Evolutionary conservation across 2,888 invertebrate species (phyloP), one percentile per base, ranked within the genome.

Genomic region (Drosophila prolongata): DNA sequence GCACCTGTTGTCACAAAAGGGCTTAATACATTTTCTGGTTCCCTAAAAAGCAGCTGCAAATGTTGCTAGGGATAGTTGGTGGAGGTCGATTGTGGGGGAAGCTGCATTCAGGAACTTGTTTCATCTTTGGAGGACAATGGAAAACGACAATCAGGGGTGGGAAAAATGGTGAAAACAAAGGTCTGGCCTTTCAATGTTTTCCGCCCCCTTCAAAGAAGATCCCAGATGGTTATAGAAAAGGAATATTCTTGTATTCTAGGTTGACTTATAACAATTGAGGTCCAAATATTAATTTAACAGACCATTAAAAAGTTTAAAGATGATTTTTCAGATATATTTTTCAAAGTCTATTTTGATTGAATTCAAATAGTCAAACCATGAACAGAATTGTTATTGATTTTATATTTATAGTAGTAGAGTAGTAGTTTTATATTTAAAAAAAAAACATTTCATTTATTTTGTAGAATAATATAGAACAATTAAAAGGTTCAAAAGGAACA

Each of bases 1-100:
- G 78, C 88, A 83, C 84, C 84, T 87, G 87, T 66, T 66, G 54
- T 67, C 68, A 35, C 68, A 14, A 67, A 42, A 35, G 54, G 69
- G 47, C 58, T 72, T 85, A 47, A 76, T 68, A n/a, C 35, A 62
- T 27, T 16, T 3, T 16, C 27, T 47, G 16, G 24, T 9, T 52
- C 10, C 44, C 52, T 10, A 43, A 42, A 37, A 27, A 40, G 46
- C 66, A 66, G 66, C 66, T 66, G 65, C 40, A 27, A 42, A 67
- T 27, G 49, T 62, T 49, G 27, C 13, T 46, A 34, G 10, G 9
- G 24, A 34, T 42, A 24, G 3, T 40, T 8, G 11, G 6, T 5
- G 13, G 42, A 9, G 54, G 16, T 46, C 9, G 46, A 9, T 27
- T 27, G 30, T n/a, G 30, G 11, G 27, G 16, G 68, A 35, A 30